A percentile compares a stretch with the other conserved stretches of the same genome.
Evolutionary conservation across 2,888 invertebrate species (phyloP).

Genomic region (Stenoptilia bipunctidactyla): DNA sequence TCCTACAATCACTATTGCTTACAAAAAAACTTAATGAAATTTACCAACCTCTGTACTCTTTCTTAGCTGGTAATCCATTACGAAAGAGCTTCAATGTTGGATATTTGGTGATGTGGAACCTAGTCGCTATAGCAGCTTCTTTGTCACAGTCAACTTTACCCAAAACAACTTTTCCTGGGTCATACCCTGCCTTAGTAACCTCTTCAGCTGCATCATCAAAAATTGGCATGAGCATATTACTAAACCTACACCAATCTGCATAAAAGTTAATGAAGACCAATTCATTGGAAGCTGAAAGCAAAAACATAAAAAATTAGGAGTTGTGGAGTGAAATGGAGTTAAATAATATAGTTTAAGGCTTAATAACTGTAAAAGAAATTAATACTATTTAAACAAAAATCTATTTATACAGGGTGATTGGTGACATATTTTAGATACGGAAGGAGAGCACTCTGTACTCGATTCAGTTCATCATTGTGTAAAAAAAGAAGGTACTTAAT

Average conservation of each 20-base stretch:
- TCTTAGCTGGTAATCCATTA: conserved; percentile 90
- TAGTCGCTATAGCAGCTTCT: conserved; percentile 87
- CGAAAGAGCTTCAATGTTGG: conserved; percentile 96
- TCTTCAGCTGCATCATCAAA: conserved; percentile 96
- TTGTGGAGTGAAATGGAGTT: too few relatives aligned
- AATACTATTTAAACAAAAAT: too few relatives aligned
- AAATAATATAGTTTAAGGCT: too few relatives aligned
- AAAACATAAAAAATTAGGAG: too few relatives aligned
- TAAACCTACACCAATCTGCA: conserved; percentile 99
- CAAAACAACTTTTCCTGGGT: conserved; percentile 88
- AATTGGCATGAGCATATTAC: conserved; percentile 95
- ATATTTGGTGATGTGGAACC: conserved; percentile 98
- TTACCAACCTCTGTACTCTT: conserved; percentile 90
- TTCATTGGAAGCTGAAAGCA: conserved; percentile 90
- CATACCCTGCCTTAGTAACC: conserved; percentile 82
- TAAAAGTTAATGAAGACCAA: conserved; percentile 99
- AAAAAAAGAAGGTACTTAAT: too few relatives aligned
- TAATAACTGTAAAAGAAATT: too few relatives aligned
- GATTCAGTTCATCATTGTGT: too few relatives aligned
- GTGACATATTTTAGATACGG: too few relatives aligned
- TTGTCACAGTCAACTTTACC: conserved; percentile 98
- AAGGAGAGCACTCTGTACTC: too few relatives aligned
- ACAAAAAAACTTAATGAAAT: conserved; percentile 2
- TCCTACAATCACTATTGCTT: too few relatives aligned
- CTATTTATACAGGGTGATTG: too few relatives aligned